Evolutionary conservation across 2,797 vertebrate species (phyloP), one percentile per base, ranked within the genome.

Genomic region (Liparis tanakae): DNA sequence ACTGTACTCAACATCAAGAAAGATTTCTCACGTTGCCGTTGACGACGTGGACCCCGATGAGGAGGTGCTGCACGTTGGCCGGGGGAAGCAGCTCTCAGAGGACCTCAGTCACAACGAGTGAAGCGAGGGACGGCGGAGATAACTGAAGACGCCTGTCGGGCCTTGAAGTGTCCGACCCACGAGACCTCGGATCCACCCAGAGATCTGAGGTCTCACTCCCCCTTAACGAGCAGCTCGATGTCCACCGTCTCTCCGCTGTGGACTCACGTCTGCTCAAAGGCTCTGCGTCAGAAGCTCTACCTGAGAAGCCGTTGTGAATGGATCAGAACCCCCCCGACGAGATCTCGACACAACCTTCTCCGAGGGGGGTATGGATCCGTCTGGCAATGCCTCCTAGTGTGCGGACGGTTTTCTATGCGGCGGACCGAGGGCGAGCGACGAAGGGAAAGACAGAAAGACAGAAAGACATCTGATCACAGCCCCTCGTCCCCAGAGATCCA

Each of bases 261-360:
- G 30, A 54, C 60, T 81, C 22, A 57, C 67, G 18, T 18, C 34
- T 33, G 37, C 70, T 83, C 64, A 65, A 65, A 72, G 72, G 55
- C 51, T 30, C 4, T 30, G 25, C 25, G 1, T 30, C 25, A 36
- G 36, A 36, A 36, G 6, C 36, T 36, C 36, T 36, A 36, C 36
- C 36, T 36, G 67, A 76, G 69, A 25, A 37, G 36, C 54, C 51
- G 73, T 60, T 68, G 54, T 83, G 81, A 85, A 83, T 53, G 73
- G 84, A 82, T 80, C 77, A 83, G 46, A 81, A 77, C 55, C 61
- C 43, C 15, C 1, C 80, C 77, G 82, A 87, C 78, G 30, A 71
- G 83, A 88, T 70, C 72, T 77, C 43, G 10, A 68, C 74, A 62
- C 72, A 50, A 80, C 83, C 83, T 77, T 25, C 25, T 46, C 43